A percentile compares a stretch with the other conserved stretches of the same genome.
Evolutionary conservation across 2,797 vertebrate species (phyloP).

Genomic region (Hoplostethus atlanticus): DNA sequence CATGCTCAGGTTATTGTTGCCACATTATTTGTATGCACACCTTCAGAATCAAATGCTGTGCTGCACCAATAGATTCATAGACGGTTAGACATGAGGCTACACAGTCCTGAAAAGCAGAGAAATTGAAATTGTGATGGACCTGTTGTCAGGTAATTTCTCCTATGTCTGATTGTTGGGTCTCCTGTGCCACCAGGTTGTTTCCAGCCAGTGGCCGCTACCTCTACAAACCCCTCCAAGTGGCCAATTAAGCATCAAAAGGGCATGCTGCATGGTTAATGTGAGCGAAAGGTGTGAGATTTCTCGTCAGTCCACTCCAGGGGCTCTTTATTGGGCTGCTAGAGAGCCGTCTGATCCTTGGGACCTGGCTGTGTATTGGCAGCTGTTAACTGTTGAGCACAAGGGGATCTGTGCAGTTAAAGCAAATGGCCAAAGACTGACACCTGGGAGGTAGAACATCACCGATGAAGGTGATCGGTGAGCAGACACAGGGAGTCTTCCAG

Average conservation of each 20-base stretch:
- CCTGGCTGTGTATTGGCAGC: constrained; percentile 89
- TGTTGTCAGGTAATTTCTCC: constrained; percentile 36
- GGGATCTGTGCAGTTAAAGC: constrained; percentile 78
- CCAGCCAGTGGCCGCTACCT: constrained; percentile 48
- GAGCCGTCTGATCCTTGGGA: constrained; percentile 85
- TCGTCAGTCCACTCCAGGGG: constrained; percentile 82
- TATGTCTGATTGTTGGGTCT: constrained; percentile 24
- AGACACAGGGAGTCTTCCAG: constrained; percentile 16
- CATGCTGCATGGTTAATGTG: constrained; percentile 85
- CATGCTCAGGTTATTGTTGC: background rate
- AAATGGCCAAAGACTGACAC: constrained; percentile 85
- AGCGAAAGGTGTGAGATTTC: constrained; percentile 89
- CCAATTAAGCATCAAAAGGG: constrained; percentile 88
- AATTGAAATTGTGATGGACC: background rate
- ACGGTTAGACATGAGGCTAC: background rate
- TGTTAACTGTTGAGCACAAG: constrained; percentile 82
- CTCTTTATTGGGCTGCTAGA: constrained; percentile 82
- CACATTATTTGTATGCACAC: background rate
- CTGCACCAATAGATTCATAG: background rate
- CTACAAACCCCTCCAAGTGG: constrained; percentile 78
- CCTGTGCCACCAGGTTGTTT: constrained; percentile 46
- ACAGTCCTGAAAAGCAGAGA: background rate
- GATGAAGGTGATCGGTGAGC: constrained; percentile 43
- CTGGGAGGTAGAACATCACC: constrained; percentile 59
- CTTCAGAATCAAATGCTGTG: background rate